Evolutionary conservation across 2,888 invertebrate genomes (phyloP).

Genomic region (Campoplex nolae): DNA sequence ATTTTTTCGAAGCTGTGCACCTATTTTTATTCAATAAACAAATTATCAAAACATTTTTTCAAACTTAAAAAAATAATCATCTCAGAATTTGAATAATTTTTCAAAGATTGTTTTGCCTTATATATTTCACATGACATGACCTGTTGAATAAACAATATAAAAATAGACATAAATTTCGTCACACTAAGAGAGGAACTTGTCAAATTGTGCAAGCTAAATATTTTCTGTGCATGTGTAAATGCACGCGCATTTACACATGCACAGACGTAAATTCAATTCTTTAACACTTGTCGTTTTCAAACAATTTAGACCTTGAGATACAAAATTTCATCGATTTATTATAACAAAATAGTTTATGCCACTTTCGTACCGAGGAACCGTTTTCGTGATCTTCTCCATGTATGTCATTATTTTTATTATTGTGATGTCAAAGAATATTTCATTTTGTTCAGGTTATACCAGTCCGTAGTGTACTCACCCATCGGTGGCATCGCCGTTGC

Average conservation of each 20-base stretch:
- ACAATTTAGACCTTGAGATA: background rate
- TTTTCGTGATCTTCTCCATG: background rate
- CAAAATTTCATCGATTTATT: background rate
- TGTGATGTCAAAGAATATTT: background rate
- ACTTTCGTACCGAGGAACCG: background rate
- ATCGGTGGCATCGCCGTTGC: conserved; percentile 81
- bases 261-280: background rate
- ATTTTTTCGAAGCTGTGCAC: background rate
- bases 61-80: too few relatives aligned
- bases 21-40: background rate
- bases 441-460: conserved; percentile 52
- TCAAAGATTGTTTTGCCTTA: background rate
- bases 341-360: too few relatives aligned
- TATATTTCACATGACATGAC: background rate
- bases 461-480: conserved; percentile 73
- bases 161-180: background rate
- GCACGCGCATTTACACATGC: background rate
- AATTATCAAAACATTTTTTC: too few relatives aligned
- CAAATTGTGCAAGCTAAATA: background rate
- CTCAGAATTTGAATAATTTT: background rate
- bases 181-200: background rate
- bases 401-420: background rate
- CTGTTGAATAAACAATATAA: background rate
- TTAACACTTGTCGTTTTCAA: background rate
- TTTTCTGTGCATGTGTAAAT: conserved; percentile 10